Evolutionary conservation across 1,140 invertebrate species (phyloP), one percentile per base, ranked within the genome.

Genomic region (Bombus difficillimus): DNA sequence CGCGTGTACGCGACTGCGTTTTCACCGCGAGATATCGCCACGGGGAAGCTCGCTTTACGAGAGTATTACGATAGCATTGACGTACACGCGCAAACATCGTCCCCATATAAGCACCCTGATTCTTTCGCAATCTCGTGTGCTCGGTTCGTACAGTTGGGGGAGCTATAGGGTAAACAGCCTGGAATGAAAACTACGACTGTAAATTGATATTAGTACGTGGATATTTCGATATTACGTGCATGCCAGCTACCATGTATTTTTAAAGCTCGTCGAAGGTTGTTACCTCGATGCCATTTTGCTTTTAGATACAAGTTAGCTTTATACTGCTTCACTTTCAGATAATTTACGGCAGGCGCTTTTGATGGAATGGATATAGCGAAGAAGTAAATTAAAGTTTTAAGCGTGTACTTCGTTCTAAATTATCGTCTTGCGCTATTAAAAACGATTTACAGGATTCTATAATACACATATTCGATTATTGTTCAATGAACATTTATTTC

Each of bases 21-120:
- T 81, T 25, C 39, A 59, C 41, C 37, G 80, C 39, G 72, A 72
- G 80, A 74, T 74, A 82, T 82, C 80, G 28, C 59, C 59, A 62
- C 57, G 28, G 59, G 37, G 37, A 25, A n/a, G 9, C 25, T 28
- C 66, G 18, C 28, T 82, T 64, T 18, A 37, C 77, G 39, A 47
- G 32, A 3, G 10, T 34, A 34, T 34, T 37, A 6, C 28, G 32
- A 68, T 28, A 41, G 10, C 39, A 79, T 66, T 43, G 39, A 43
- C 39, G 62, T 41, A n/a, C n/a, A 10, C 18, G 39, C n/a, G 39
- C 39, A 43, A 79, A 68, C 59, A 37, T 3, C 22, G 43, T 6
- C n/a, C 25, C 41, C 9, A 4, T 13, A 3, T 9, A 15, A 22
- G 15, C 25, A 3, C 5, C 37, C 28, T 81, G 18, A 59, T 28